Base-by-base conservation (phyloP, 2,888 invertebrate genomes). In the Apomyelois bistriatella region DNA sequence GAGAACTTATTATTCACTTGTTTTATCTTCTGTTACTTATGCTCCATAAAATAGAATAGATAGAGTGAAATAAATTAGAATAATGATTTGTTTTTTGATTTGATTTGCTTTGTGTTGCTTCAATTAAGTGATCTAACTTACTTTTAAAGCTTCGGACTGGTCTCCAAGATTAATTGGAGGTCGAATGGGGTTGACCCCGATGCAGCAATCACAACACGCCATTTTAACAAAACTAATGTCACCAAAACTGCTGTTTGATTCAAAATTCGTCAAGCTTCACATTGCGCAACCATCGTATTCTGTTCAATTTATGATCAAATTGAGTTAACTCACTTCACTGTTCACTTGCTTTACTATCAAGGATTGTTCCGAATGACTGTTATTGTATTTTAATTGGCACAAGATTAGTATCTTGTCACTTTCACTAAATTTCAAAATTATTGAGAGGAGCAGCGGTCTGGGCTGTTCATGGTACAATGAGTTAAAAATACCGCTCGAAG, bases 71-170 rank as follows among this genome's bases (percentile, higher is more conserved):
- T n/a, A n/a, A n/a, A n/a, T n/a, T n/a, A n/a, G n/a, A n/a, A n/a
- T n/a, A n/a, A n/a, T n/a, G n/a, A n/a, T n/a, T n/a, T n/a, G n/a
- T n/a, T n/a, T n/a, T n/a, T n/a, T n/a, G n/a, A n/a, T n/a, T n/a
- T n/a, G n/a, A n/a, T n/a, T n/a, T n/a, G n/a, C n/a, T n/a, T n/a
- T n/a, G n/a, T n/a, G n/a, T n/a, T n/a, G n/a, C n/a, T n/a, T n/a
- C n/a, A n/a, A n/a, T n/a, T n/a, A n/a, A n/a, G n/a, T n/a, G n/a
- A n/a, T n/a, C n/a, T 57, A 42, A 80, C 92, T 93, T 90, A 96
- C 96, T 93, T 94, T 95, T 61, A 95, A 87, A 59, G 93, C 83
- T 69, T 96, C 96, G 58, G 97, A 96, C 71, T 89, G 89, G 68
- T 94, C 94, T 72, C 76, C 92, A 64, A 95, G 87, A 79, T 94